phyloP scores from a whole-genome alignment of 2,888 invertebrate species.

The Bellardia pandia region DNA sequence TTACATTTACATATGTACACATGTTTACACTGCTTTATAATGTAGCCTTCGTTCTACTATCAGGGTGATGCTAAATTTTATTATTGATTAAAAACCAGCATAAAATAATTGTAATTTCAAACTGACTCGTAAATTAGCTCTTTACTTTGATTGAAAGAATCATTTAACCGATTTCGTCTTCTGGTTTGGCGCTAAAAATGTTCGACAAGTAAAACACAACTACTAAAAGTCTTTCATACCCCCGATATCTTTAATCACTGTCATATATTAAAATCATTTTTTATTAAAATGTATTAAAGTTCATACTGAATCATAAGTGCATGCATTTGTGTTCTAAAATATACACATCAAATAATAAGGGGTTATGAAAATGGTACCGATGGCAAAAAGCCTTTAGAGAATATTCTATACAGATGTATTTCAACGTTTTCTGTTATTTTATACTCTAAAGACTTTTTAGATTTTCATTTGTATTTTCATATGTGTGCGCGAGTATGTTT shows the following conservation, averaged over 20 bases:
- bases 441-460: slow-evolving; percentile 11
- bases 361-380: slow-evolving; percentile 22
- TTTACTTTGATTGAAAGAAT: neutral
- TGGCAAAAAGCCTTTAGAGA: slow-evolving; percentile 48
- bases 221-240: neutral
- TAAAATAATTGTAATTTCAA: neutral
- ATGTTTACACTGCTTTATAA: no score
- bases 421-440: neutral
- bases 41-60: no score
- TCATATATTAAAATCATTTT: neutral
- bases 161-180: neutral
- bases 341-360: neutral
- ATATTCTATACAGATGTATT: slow-evolving; percentile 1
- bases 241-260: neutral
- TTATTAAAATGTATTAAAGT: neutral
- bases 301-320: neutral
- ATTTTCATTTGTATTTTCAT: neutral
- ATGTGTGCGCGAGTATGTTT: neutral
- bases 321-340: neutral
- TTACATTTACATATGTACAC: no score
- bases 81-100: neutral
- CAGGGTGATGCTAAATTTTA: no score
- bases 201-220: neutral
- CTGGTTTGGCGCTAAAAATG: neutral
- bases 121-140: neutral